Percentiles rank a stretch among this genome's conserved stretches.
Evolutionary conservation across 2,797 vertebrate species (phyloP).

Genomic region (Macropodus opercularis): DNA sequence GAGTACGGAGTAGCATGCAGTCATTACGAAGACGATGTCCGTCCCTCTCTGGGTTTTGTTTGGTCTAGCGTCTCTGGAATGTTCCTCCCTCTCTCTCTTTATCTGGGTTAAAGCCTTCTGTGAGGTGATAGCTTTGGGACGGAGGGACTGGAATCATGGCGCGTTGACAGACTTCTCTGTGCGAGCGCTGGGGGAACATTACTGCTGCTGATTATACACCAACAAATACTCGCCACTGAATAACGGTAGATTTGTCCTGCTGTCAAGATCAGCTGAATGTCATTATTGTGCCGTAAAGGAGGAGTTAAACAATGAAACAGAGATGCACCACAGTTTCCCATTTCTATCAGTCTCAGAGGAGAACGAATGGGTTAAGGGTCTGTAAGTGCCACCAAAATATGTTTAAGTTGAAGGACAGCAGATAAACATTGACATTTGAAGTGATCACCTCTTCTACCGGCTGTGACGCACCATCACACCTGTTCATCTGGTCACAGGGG

Average conservation of each 20-base stretch:
- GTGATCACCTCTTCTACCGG: not conserved
- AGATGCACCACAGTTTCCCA: slow-evolving; percentile 5
- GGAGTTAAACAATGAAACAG: slow-evolving; percentile 21
- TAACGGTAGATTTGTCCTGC: slow-evolving; percentile 27
- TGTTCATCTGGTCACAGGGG: too few relatives aligned
- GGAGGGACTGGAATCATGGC: slow-evolving; percentile 46
- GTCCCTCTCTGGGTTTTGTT: slow-evolving; percentile 58
- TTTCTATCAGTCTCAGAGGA: not conserved
- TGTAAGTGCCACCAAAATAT: not conserved
- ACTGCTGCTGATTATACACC: slow-evolving; percentile 36
- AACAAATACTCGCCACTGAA: slow-evolving; percentile 44
- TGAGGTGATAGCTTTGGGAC: slow-evolving; percentile 69
- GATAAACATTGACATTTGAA: slow-evolving; percentile 1
- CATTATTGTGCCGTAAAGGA: slow-evolving; percentile 13
- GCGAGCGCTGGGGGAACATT: slow-evolving; percentile 18
- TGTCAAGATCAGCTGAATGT: slow-evolving; percentile 22
- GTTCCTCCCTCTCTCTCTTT: slow-evolving; percentile 26
- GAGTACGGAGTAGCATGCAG: slow-evolving; percentile 85
- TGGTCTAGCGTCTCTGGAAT: slow-evolving; percentile 60
- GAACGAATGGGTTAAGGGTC: not conserved
- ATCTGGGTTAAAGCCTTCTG: slow-evolving; percentile 59
- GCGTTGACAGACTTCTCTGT: slow-evolving; percentile 47
- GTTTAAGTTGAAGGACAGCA: not conserved
- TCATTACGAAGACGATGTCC: slow-evolving; percentile 79
- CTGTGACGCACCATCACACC: too few relatives aligned